Base-by-base conservation (phyloP, 2,113 vertebrate species). In the Monarcha castaneiventris region DNA sequence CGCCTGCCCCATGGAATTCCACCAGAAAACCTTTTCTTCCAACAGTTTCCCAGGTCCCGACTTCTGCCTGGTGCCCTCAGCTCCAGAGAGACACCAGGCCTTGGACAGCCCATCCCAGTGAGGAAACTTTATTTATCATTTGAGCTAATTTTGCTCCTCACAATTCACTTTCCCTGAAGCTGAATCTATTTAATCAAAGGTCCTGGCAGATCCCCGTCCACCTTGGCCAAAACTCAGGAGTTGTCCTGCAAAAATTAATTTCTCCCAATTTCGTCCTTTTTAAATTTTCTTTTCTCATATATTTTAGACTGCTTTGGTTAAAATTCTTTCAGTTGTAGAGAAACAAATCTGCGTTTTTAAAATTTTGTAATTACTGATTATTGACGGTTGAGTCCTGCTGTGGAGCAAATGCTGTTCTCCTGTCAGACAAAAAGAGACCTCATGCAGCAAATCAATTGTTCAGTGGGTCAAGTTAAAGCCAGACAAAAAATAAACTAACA, bases 41-140 rank as follows among this genome's bases (percentile, higher is more conserved):
- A 46, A 1, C 32, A 37, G 14, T 21, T 52, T n/a, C 16, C 71
- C 62, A 7, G 48, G 23, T 33, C 27, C 11, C 13, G 0, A 11
- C 17, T 37, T 30, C 72, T 51, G 41, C 49, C 58, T 7, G 11
- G 22, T 6, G 23, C 26, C 9, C 13, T 0, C 5, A 52, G 52
- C 22, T 43, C 23, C 66, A 5, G 23, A 4, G 4, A 7, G 5
- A 29, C 29, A 2, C 14, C 1, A 10, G 11, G 2, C 29, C 16
- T 16, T 2, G 32, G 37, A 1, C 32, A 46, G 54, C 8, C 18
- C 17, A 1, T 2, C 3, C 43, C 35, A 9, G 41, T 0, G 3
- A 27, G 56, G 23, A 51, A 37, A 21, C 3, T 12, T 22, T 13
- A 32, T 43, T 56, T 46, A 48, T 2, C 12, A 1, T 1, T 4